Base-by-base conservation (phyloP, 2,113 vertebrate species). In the Leucopsar rothschildi region DNA sequence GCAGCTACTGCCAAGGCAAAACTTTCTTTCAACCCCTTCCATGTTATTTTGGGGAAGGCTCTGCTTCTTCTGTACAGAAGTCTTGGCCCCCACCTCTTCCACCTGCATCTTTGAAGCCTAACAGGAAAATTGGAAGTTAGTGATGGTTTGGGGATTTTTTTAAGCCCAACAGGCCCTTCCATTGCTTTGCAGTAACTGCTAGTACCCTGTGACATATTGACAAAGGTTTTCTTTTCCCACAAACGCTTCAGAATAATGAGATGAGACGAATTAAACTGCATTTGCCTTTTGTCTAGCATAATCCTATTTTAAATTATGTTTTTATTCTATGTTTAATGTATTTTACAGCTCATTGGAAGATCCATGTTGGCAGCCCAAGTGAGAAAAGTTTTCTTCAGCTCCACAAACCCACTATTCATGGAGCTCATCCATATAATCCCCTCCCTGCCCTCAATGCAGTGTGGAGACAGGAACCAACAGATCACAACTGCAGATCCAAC, bases 1-100 rank as follows among this genome's bases (percentile, higher is more conserved):
- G 79, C 81, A 96, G 89, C 55, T 84, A 52, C 69, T 94, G 63
- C 86, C 81, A 97, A 76, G 65, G 35, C 31, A 64, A 93, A 93
- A 87, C 65, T 90, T 94, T 25, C 75, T 95, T 95, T 94, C 88
- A 95, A 72, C 59, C 47, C 44, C 64, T 2, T 2, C 50, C 80
- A 75, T 57, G 37, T 15, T 42, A 25, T 14, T 90, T n/a, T 31
- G 31, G 55, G 84, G 44, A 94, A 90, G 68, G 29, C 25, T 88
- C 47, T 91, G 25, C 42, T 82, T 63, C 60, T 93, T 91, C 72
- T 79, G 47, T 45, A 68, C 19, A 35, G 53, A 95, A 49, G n/a
- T 82, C 81, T 92, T 89, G 61, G 50, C 42, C 80, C 76, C 50
- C 13, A 9, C 22, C 44, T 72, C 50, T 75, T 68, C 40, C 50